phyloP scores from a whole-genome alignment of 2,113 vertebrate species.

The Oryzias melastigma region DNA sequence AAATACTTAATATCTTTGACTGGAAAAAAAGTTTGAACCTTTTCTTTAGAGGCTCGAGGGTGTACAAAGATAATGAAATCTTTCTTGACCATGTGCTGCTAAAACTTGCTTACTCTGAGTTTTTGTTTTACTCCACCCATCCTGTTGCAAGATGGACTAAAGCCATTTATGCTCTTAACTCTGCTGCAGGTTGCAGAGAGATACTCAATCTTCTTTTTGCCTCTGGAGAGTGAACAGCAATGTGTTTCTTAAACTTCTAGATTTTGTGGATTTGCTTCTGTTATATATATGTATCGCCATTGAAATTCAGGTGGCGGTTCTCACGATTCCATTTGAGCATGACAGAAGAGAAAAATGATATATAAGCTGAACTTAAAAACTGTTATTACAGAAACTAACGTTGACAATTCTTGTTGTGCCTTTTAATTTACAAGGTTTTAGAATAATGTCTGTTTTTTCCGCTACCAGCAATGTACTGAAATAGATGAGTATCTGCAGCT shows the following conservation, averaged over 20 bases:
- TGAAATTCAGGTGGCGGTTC: slow-evolving; percentile 13
- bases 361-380: slow-evolving; percentile 9
- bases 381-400: not conserved
- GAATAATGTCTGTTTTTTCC: too few species aligned
- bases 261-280: slow-evolving; percentile 28
- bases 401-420: not conserved
- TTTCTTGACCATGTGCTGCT: slow-evolving; percentile 15
- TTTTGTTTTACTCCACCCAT: slow-evolving; percentile 13
- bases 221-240: slow-evolving; percentile 23
- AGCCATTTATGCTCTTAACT: slow-evolving; percentile 31
- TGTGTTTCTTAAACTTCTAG: slow-evolving; percentile 28
- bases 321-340: not conserved
- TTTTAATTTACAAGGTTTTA: not conserved
- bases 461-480: too few species aligned
- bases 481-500: too few species aligned
- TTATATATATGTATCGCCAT: slow-evolving; percentile 33
- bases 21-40: too few species aligned
- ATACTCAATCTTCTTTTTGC: slow-evolving; percentile 33
- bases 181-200: slow-evolving; percentile 57
- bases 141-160: slow-evolving; percentile 31
- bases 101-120: slow-evolving; percentile 29
- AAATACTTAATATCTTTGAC: too few species aligned
- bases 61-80: slow-evolving; percentile 6
- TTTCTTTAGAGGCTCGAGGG: too few species aligned
- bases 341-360: not conserved